These are phyloP conservation scores for Sitophilus oryzae DNA, from an alignment of 1,140 invertebrate species.

Conservation along the genomic window DNA sequence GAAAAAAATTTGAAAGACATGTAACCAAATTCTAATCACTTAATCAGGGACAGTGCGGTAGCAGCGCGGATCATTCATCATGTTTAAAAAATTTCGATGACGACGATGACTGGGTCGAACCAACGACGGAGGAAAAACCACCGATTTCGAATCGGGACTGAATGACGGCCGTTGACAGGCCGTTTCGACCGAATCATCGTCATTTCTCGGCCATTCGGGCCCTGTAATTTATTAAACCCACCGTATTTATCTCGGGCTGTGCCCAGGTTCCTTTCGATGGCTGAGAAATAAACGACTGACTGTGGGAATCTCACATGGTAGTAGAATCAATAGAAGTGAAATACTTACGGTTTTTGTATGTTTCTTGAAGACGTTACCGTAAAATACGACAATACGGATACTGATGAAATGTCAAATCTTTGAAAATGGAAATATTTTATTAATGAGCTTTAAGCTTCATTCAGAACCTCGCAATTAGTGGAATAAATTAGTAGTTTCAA, in stretches of 20 bases:
- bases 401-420: too few relatives aligned
- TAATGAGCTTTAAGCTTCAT: too few relatives aligned
- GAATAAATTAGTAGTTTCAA: too few relatives aligned
- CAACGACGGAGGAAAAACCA: too few relatives aligned
- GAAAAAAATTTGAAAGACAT: too few relatives aligned
- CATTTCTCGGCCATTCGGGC: conserved; percentile 15
- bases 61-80: conserved; percentile 14
- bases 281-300: neutral
- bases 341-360: too few relatives aligned
- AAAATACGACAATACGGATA: too few relatives aligned
- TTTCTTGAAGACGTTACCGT: too few relatives aligned
- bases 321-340: too few relatives aligned
- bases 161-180: conserved; percentile 10
- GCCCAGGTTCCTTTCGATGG: neutral
- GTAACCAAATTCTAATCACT: conserved; percentile 10
- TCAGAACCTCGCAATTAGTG: too few relatives aligned
- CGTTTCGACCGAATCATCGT: conserved; percentile 7
- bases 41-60: conserved; percentile 7
- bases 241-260: conserved; percentile 13
- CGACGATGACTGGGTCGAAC: conserved; percentile 11
- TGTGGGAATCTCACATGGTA: conserved; percentile 14
- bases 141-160: too few relatives aligned
- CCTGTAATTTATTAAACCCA: conserved; percentile 18
- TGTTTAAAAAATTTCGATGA: conserved; percentile 11
- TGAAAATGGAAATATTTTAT: too few relatives aligned